A percentile compares a stretch with the other conserved stretches of the same genome.
phyloP scores from a whole-genome alignment of 2,113 vertebrate genomes.

The Spea bombifrons region DNA sequence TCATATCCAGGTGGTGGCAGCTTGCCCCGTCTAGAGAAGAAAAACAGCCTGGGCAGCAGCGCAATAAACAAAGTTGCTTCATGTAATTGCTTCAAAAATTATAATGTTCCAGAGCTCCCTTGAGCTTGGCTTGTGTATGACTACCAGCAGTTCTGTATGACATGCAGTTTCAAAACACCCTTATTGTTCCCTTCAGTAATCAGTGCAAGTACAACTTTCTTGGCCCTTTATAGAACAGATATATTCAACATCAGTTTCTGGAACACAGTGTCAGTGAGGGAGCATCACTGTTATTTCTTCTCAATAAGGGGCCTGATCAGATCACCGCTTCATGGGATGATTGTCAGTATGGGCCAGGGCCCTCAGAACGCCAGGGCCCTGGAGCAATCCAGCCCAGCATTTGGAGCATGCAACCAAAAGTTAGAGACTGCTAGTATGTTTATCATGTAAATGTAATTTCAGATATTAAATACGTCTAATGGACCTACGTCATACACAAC shows the following conservation, averaged over 20 bases:
- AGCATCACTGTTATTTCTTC: no score
- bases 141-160: not conserved
- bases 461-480: no score
- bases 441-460: no score
- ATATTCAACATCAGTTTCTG: not conserved
- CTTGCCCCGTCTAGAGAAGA: constrained; percentile 20
- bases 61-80: constrained; percentile 27
- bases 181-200: not conserved
- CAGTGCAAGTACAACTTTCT: not conserved
- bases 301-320: no score
- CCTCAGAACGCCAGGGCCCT: no score
- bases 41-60: constrained; percentile 22
- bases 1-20: not conserved
- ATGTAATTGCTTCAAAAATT: constrained; percentile 36
- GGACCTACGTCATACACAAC: no score
- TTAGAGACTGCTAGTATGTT: no score
- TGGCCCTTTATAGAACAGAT: no score
- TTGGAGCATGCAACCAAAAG: no score
- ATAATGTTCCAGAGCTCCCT: constrained; percentile 18
- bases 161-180: not conserved
- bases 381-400: no score
- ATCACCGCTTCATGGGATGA: no score
- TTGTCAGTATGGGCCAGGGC: no score
- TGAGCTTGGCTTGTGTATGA: not conserved
- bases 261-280: not conserved